Percentiles rank a stretch among this genome's conserved stretches.
phyloP scores from a whole-genome alignment of 2,888 invertebrate genomes.

The Eupsilia transversa region DNA sequence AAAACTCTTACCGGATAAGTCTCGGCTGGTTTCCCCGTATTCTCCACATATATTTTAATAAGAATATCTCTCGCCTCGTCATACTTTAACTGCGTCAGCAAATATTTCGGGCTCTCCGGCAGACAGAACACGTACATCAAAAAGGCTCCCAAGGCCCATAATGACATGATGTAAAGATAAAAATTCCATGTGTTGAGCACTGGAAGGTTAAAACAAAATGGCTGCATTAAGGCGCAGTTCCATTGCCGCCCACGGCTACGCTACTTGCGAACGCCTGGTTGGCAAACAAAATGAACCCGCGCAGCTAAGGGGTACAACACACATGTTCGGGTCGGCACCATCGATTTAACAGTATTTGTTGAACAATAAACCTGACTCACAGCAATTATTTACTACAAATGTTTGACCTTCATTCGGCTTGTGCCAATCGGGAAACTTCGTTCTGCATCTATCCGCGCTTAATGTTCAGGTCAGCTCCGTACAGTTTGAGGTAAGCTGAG shows the following conservation, averaged over 20 bases:
- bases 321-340: background rate
- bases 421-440: too few relatives aligned
- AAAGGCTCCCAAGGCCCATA: slow-evolving; percentile 77
- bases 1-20: slow-evolving; percentile 78
- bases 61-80: slow-evolving; percentile 80
- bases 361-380: background rate
- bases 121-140: slow-evolving; percentile 75
- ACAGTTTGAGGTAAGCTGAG: background rate
- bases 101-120: slow-evolving; percentile 84
- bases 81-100: slow-evolving; percentile 79
- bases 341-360: background rate
- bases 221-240: slow-evolving; percentile 30
- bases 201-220: slow-evolving; percentile 65
- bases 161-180: slow-evolving; percentile 79
- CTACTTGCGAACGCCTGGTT: background rate
- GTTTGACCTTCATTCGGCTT: background rate
- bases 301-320: background rate
- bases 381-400: background rate
- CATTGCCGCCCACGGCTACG: background rate
- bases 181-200: slow-evolving; percentile 85
- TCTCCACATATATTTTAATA: slow-evolving; percentile 76
- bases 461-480: background rate
- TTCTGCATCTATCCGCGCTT: background rate
- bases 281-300: background rate
- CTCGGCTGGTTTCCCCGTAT: slow-evolving; percentile 80